These are phyloP conservation scores for Paramormyrops hopkinsi DNA, from an alignment of 2,797 vertebrate genomes.

Conservation along the genomic window DNA sequence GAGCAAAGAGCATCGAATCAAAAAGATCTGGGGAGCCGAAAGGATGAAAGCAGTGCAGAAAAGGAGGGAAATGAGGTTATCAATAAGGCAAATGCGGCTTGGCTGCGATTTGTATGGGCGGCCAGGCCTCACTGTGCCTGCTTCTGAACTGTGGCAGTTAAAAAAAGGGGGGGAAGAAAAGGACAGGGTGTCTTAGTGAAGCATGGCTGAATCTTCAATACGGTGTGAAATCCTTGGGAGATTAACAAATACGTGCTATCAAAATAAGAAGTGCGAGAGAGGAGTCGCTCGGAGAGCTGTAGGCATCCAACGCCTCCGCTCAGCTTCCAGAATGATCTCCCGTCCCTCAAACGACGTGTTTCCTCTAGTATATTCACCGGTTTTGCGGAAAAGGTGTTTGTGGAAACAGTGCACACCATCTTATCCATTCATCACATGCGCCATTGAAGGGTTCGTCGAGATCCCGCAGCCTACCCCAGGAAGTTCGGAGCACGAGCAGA, in stretches of 20 bases:
- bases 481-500: not conserved
- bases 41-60: not conserved
- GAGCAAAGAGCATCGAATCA: not conserved
- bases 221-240: conserved; percentile 18
- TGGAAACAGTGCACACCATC: not conserved
- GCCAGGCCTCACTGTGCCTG: not conserved
- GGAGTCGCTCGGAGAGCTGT: not conserved
- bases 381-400: not conserved
- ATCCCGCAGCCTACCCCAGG: not conserved
- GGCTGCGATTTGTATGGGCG: not conserved
- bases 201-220: conserved; percentile 17
- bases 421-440: not conserved
- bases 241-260: conserved; percentile 19
- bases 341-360: not conserved
- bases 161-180: not conserved
- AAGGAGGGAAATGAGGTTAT: not conserved
- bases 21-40: not conserved
- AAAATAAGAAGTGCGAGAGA: not conserved
- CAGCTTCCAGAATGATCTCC: not conserved
- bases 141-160: not conserved
- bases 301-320: not conserved
- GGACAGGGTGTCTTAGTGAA: not conserved
- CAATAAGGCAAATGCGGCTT: not conserved
- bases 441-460: not conserved
- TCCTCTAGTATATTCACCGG: not conserved